phyloP scores from a whole-genome alignment of 2,888 invertebrate species.

The Lissocephala sabroskyi region DNA sequence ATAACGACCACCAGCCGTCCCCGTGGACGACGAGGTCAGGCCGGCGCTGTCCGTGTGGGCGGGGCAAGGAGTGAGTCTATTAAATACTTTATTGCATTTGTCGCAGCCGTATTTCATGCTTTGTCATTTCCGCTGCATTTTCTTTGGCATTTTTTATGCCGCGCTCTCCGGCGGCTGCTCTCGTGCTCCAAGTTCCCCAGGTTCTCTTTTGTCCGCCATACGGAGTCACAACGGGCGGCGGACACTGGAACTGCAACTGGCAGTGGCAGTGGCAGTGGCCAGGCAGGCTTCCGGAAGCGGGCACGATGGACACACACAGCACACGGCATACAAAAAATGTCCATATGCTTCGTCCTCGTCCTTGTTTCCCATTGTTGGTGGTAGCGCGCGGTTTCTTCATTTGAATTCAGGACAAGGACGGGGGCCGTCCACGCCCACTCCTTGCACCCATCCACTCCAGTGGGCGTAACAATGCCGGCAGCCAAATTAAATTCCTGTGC shows the following conservation, averaged over 20 bases:
- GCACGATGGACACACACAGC: conserved; percentile 8
- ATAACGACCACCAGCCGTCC: conserved; percentile 48
- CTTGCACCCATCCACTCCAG: neutral
- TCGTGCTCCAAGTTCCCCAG: conserved; percentile 1
- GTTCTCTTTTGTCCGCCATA: conserved; percentile 21
- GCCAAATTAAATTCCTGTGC: conserved; percentile 66
- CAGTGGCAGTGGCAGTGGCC: too few species aligned
- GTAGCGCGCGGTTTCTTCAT: conserved; percentile 56
- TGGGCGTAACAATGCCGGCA: conserved; percentile 44
- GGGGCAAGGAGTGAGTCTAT: conserved; percentile 62
- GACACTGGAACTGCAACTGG: too few species aligned
- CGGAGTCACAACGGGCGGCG: conserved; percentile 4
- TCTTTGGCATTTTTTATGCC: conserved; percentile 41
- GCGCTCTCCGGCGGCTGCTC: conserved; percentile 3
- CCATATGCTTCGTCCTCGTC: conserved; percentile 42
- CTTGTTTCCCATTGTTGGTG: conserved; percentile 1
- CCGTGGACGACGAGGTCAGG: neutral
- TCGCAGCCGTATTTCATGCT: conserved; percentile 65
- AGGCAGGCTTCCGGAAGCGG: too few species aligned
- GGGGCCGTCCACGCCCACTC: neutral
- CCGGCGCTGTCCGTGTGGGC: conserved; percentile 12
- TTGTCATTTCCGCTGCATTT: conserved; percentile 63
- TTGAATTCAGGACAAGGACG: conserved; percentile 61
- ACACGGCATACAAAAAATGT: conserved; percentile 25
- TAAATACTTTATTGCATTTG: conserved; percentile 71